Conservation (phyloP, 2,113 vertebrate species). For the Alaudala cheleensis region DNA sequence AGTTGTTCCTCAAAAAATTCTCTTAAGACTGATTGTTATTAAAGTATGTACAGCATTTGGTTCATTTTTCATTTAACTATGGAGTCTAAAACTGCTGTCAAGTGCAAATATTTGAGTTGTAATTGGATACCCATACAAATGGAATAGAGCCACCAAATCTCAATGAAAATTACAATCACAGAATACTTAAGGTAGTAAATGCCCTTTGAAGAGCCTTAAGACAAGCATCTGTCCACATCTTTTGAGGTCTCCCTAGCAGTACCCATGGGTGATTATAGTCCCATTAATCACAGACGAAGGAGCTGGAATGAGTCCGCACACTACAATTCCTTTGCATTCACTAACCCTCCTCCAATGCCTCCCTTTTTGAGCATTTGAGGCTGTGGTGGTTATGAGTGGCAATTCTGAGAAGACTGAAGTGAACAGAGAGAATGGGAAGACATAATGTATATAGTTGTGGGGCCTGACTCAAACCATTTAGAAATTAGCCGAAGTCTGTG, state of each 20-base stretch:
- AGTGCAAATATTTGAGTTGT: slow-evolving; percentile 59
- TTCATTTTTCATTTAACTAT: slow-evolving; percentile 62
- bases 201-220: slow-evolving; percentile 10
- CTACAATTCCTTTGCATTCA: not conserved
- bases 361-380: not conserved
- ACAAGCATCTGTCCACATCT: not conserved
- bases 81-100: slow-evolving; percentile 57
- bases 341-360: not conserved
- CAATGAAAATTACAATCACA: slow-evolving; percentile 27
- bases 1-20: slow-evolving; percentile 61
- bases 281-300: slow-evolving; percentile 16
- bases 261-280: not conserved
- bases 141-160: slow-evolving; percentile 25
- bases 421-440: not conserved
- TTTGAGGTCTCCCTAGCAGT: not conserved
- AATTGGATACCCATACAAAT: slow-evolving; percentile 46
- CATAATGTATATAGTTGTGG: not conserved
- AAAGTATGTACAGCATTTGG: slow-evolving; percentile 42
- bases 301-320: not conserved
- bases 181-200: slow-evolving; percentile 31
- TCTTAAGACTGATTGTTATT: slow-evolving; percentile 62
- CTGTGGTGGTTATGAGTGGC: not conserved
- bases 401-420: not conserved
- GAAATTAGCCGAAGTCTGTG: not conserved
- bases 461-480: not conserved